Evolutionary conservation across 2,888 invertebrate species (phyloP), one percentile per base, ranked within the genome.

Genomic region (Formica aserva): DNA sequence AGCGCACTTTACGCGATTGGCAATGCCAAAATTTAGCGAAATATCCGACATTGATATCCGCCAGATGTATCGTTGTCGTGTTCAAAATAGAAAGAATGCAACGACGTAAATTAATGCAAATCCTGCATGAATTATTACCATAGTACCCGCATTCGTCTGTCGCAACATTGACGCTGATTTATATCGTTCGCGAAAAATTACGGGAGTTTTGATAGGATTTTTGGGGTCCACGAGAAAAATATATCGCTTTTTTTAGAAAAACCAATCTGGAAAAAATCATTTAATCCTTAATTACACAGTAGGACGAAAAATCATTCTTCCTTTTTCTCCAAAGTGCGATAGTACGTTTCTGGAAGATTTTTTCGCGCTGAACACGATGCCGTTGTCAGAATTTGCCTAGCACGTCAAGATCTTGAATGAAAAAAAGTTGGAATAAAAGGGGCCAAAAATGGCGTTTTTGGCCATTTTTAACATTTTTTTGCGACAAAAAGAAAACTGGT

Each of bases 111-210:
- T 72, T 57, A 57, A 72, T 72, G 57, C 38, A 72, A 72, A 72
- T 57, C 18, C 22, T 22, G 15, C 22, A 26, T 72, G 55, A 72
- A 57, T 72, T 57, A 72, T 72, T 72, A 3, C 26, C 22, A 3
- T 32, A 11, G 18, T 29, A 11, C 18, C 18, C 18, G 13, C 18
- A 13, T 4, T 26, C 11, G 38, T 26, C 18, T 38, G 57, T 57
- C 26, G 38, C 38, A 38, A 72, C 72, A 18, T 72, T 72, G 72
- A 72, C 57, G 72, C 57, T 72, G 72, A 72, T 72, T 72, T 72
- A 57, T 72, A 26, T 26, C 35, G 35, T 15, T 35, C 4, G 32
- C 3, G 29, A 29, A 4, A 15, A 32, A 71, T 69, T 18, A 35
- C n/a, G 26, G 72, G 18, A 57, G 57, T 38, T 72, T 72, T 55